Base-by-base conservation (phyloP, 2,113 vertebrate genomes). In the Hypomesus transpacificus region DNA sequence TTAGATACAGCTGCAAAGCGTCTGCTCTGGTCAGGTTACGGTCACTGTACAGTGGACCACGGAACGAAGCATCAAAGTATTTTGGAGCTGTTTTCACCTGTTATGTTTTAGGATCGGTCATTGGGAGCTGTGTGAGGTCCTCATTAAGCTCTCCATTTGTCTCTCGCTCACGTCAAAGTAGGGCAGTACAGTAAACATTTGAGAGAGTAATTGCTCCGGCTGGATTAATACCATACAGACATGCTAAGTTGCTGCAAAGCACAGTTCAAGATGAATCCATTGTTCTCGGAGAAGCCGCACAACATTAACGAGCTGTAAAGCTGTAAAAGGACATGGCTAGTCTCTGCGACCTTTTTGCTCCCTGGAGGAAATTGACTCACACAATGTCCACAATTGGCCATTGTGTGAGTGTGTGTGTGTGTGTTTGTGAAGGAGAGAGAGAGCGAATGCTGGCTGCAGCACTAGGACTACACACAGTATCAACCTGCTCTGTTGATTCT, bases 301-400 rank as follows among this genome's bases (percentile, higher is more conserved):
- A 84, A 87, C 84, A 85, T 85, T 79, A 82, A 82, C 82, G 84
- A 86, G 78, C 78, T 84, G 85, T 82, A 83, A 80, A 79, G 80
- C 83, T 81, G 82, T 85, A 75, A 82, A 58, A 68, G 72, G 80
- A 86, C 82, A 75, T 78, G 80, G 77, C 80, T 85, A 80, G 74
- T 86, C 69, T 86, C 67, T 77, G 64, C 34, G 71, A 84, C 62
- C 70, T 76, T 70, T 78, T 78, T 59, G 66, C 72, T 79, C 50
- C 62, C 60, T 26, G 18, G 60, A 22, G 69, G 8, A 46, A 9
- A 46, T 13, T 46, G 39, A 46, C 39, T 13, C 39, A 46, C 39
- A 46, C 39, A 46, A 46, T 13, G 39, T 13, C 39, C 39, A 46
- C 39, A 46, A 46, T 13, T 46, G 39, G 39, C 39, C 39, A 46